Conservation (phyloP, 2,797 vertebrate species). For the Knipowitschia caucasica region DNA sequence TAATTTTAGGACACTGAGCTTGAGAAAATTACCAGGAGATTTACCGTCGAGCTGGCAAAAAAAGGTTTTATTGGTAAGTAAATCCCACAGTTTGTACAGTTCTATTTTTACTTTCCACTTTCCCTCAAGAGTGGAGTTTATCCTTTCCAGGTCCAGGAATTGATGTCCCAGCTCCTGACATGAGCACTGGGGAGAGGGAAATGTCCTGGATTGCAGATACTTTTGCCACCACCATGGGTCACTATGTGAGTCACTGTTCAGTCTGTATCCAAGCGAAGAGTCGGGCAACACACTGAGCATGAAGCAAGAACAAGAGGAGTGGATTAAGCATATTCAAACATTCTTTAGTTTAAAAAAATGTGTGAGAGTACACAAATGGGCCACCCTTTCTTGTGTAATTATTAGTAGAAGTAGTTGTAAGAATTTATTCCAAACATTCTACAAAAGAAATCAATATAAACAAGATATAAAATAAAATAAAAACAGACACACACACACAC, state of each 20-base stretch:
- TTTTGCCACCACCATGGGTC: conserved; percentile 97
- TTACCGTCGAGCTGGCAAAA: conserved; percentile 98
- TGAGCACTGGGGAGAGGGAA: conserved; percentile 98
- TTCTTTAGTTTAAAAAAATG: too few species aligned
- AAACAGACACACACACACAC: too few species aligned
- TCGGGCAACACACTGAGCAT: too few species aligned
- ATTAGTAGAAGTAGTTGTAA: too few species aligned
- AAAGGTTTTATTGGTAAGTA: conserved; percentile 97
- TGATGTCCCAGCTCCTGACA: conserved; percentile 97
- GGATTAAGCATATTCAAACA: too few species aligned
- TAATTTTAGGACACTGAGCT: conserved; percentile 88
- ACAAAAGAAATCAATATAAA: too few species aligned
- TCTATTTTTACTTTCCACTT: too few species aligned
- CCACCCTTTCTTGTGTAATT: too few species aligned
- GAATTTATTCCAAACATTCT: too few species aligned
- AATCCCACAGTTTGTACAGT: conserved; percentile 5
- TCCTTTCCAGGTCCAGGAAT: conserved; percentile 87
- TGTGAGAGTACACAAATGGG: too few species aligned
- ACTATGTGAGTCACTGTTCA: conserved; percentile 65
- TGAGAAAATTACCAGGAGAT: conserved; percentile 98
- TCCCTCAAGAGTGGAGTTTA: too few species aligned
- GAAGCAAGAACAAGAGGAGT: background rate
- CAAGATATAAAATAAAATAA: too few species aligned
- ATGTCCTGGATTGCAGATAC: conserved; percentile 99
- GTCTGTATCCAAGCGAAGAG: background rate